Evolutionary conservation across 2,113 vertebrate genomes (phyloP).

Genomic region (Equus przewalskii): DNA sequence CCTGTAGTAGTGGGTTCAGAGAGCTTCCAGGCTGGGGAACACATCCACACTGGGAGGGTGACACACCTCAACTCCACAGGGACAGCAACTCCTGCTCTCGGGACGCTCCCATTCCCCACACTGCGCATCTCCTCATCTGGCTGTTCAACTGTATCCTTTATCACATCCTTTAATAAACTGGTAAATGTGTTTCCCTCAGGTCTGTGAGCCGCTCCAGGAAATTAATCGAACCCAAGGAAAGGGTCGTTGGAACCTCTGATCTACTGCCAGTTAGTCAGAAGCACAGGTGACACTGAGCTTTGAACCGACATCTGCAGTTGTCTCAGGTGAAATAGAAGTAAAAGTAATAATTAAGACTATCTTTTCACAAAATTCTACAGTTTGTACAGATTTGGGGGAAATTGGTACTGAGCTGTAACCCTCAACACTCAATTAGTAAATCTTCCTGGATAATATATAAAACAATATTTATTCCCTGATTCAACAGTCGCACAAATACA

Average conservation of each 20-base stretch:
- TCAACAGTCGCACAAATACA: too few species aligned
- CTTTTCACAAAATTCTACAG: too few species aligned
- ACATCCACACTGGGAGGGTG: background rate
- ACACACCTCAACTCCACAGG: background rate
- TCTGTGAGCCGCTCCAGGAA: background rate
- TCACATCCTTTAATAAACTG: background rate
- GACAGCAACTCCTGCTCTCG: background rate
- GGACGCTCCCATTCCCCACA: background rate
- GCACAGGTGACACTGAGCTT: background rate
- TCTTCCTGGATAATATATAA: too few species aligned
- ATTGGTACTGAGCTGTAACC: too few species aligned
- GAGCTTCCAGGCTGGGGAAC: background rate
- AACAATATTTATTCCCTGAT: too few species aligned
- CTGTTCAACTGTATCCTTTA: background rate
- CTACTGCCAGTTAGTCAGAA: background rate
- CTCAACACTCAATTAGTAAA: too few species aligned
- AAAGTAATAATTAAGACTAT: too few species aligned
- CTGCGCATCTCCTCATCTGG: background rate
- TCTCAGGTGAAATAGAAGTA: too few species aligned
- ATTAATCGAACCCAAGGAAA: background rate
- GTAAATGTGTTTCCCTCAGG: background rate
- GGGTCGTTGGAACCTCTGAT: background rate
- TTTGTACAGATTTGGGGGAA: too few species aligned
- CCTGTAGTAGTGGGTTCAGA: background rate
- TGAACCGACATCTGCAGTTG: background rate